phyloP scores from a whole-genome alignment of 2,797 vertebrate genomes.

The Melanogrammus aeglefinus region DNA sequence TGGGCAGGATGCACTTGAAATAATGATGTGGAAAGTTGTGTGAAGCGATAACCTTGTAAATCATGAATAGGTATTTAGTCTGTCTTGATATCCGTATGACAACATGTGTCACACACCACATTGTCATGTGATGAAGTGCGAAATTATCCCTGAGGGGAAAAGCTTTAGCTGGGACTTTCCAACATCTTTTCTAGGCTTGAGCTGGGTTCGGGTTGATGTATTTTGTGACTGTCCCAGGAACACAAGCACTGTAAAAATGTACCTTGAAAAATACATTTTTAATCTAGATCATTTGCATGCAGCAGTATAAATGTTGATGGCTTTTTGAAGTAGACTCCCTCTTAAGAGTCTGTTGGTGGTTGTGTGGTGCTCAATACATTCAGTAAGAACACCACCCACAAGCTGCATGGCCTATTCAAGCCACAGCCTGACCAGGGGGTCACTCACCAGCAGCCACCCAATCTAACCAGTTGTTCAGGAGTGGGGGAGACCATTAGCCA shows the following conservation, averaged over 20 bases:
- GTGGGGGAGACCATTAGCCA: background rate
- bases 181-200: background rate
- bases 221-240: background rate
- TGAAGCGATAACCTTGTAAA: background rate
- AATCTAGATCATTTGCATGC: background rate
- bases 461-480: constrained; percentile 1
- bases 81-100: background rate
- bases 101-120: background rate
- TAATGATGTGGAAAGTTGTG: background rate
- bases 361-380: too few species aligned
- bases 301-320: background rate
- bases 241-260: background rate
- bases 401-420: background rate
- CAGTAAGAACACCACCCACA: background rate
- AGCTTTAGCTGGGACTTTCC: background rate
- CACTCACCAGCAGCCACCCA: background rate
- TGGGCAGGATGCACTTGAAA: constrained; percentile 6
- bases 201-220: background rate
- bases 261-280: background rate
- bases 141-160: background rate
- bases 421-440: background rate
- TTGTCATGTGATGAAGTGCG: background rate
- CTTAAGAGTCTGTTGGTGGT: background rate
- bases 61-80: background rate
- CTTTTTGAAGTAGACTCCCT: background rate